A percentile compares a stretch with the other conserved stretches of the same genome.
Conservation (phyloP, 2,113 vertebrate species). For the Gobiocypris rarus region DNA sequence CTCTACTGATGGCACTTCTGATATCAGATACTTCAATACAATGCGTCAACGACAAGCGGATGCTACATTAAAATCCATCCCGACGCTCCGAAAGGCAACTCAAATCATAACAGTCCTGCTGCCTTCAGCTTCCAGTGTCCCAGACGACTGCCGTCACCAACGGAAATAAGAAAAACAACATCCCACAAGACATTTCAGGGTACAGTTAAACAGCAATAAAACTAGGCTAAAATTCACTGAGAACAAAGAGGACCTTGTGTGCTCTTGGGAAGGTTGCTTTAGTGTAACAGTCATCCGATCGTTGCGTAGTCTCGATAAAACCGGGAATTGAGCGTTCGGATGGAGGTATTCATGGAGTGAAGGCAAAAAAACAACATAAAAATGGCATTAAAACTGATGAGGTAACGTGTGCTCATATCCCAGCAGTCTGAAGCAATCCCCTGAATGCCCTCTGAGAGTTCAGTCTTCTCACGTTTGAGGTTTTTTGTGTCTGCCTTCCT, state of each 20-base stretch:
- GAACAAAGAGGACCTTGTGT: constrained; percentile 32
- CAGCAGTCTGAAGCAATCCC: constrained; percentile 39
- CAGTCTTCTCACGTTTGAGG: constrained; percentile 1
- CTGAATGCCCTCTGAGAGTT: constrained; percentile 41
- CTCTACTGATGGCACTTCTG: constrained; percentile 16
- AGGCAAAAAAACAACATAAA: constrained; percentile 34
- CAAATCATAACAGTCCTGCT: constrained; percentile 47
- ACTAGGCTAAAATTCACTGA: constrained; percentile 26
- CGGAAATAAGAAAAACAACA: constrained; percentile 15
- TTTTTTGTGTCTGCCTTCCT: constrained; percentile 22
- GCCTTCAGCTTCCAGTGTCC: constrained; percentile 42
- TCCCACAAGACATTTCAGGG: not conserved
- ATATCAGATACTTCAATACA: constrained; percentile 1
- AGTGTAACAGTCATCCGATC: constrained; percentile 45
- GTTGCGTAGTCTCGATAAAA: not conserved
- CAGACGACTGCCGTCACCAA: not conserved
- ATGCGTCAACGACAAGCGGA: not conserved
- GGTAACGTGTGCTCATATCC: constrained; percentile 51
- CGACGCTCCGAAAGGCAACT: not conserved
- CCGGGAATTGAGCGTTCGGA: not conserved
- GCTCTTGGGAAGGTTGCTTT: constrained; percentile 34
- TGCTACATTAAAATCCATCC: constrained; percentile 8
- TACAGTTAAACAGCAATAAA: not conserved
- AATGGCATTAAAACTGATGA: constrained; percentile 46
- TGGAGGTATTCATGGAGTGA: constrained; percentile 53